These are phyloP conservation scores for Platypus cylindrus DNA, from an alignment of 2,888 invertebrate genomes.

Conservation along the genomic window DNA sequence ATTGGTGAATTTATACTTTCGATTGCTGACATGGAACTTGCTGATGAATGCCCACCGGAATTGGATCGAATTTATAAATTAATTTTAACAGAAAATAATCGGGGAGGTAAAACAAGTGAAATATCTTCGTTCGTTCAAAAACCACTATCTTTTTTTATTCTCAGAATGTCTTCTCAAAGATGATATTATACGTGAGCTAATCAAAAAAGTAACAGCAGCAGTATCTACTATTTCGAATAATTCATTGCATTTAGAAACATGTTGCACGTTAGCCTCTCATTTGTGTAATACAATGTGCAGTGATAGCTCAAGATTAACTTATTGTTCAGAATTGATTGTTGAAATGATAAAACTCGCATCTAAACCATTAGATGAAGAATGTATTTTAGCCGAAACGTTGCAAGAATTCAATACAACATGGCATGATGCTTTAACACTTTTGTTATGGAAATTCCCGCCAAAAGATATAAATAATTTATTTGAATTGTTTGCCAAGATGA, in stretches of 20 bases:
- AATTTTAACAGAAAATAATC: constrained; percentile 30
- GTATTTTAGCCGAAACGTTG: constrained; percentile 38
- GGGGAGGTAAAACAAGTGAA: constrained; percentile 38
- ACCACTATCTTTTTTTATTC: constrained; percentile 19
- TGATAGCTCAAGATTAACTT: constrained; percentile 31
- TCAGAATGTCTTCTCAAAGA: constrained; percentile 35
- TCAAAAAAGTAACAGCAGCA: constrained; percentile 32
- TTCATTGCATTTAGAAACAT: constrained; percentile 41
- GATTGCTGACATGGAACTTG: constrained; percentile 28
- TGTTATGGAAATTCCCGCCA: constrained; percentile 17
- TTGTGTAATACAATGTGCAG: constrained; percentile 39
- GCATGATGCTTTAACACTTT: constrained; percentile 39
- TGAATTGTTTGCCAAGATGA: constrained; percentile 17
- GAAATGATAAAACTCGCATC: constrained; percentile 38
- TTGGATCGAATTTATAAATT: constrained; percentile 28
- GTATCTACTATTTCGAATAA: too few species aligned
- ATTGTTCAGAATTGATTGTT: constrained; percentile 35
- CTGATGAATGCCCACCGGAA: constrained; percentile 27
- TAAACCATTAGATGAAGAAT: constrained; percentile 29
- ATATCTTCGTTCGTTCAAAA: too few species aligned
- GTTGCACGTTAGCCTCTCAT: constrained; percentile 41
- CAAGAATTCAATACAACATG: constrained; percentile 45
- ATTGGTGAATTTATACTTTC: constrained; percentile 35
- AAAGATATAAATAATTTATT: constrained; percentile 15
- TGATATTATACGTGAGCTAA: constrained; percentile 32